These are phyloP conservation scores for Arizona elegans DNA, from an alignment of 2,113 vertebrate species.

Conservation along the genomic window DNA sequence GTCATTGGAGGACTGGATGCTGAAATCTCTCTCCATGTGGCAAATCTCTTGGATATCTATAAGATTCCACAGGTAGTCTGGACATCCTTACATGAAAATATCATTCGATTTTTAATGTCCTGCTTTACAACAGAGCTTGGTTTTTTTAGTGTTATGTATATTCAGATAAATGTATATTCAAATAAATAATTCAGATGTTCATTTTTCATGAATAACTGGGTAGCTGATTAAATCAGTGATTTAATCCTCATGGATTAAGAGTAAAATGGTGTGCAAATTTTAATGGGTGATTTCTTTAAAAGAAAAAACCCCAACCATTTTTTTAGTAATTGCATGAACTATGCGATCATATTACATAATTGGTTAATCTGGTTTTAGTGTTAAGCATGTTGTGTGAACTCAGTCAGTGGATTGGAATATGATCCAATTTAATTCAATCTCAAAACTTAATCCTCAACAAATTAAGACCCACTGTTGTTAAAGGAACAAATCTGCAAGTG, in stretches of 20 bases:
- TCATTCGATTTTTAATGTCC: not conserved
- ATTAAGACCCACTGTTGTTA: not conserved
- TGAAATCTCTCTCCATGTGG: not conserved
- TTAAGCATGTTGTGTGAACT: not conserved
- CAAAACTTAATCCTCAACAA: not conserved
- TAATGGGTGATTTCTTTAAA: not conserved
- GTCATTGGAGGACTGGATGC: not conserved
- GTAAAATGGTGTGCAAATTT: not conserved
- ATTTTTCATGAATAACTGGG: not conserved
- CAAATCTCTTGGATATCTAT: not conserved
- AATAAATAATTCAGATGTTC: not conserved
- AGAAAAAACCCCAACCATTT: not conserved
- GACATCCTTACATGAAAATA: not conserved
- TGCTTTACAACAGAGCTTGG: not conserved
- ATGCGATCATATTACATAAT: not conserved
- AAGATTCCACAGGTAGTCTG: not conserved
- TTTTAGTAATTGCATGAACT: not conserved
- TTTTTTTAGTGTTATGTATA: not conserved
- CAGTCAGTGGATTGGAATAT: not conserved
- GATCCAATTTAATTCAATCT: not conserved
- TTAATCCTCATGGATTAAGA: not conserved
- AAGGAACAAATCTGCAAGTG: not conserved
- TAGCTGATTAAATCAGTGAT: not conserved
- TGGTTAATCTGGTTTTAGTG: not conserved
- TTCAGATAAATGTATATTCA: not conserved